Evolutionary conservation across 2,113 vertebrate species (phyloP), one percentile per base, ranked within the genome.

Genomic region (Chauna torquata): DNA sequence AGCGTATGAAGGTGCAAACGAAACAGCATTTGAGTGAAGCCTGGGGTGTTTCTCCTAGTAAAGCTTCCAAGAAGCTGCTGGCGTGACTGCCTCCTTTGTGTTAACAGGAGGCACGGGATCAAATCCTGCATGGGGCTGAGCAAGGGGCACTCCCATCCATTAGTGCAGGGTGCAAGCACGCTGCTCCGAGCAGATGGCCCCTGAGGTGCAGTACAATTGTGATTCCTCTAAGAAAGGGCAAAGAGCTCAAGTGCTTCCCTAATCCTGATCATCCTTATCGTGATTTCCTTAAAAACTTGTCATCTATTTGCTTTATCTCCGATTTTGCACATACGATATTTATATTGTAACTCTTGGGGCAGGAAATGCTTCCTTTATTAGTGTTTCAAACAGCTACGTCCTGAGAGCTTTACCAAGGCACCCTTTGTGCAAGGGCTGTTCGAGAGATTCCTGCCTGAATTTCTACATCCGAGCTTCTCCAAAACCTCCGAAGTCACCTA

Each of bases 351-450:
- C 59, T 54, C 52, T 20, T 0, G 9, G 42, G 75, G 66, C 71
- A 94, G 94, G 91, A 94, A 92, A 66, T 12, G 38, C 22, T 88
- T 92, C 94, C 71, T 62, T 28, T 42, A 30, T 17, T 14, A 44
- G 30, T 3, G 28, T 3, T 66, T 47, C 64, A 65, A 68, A 28
- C 49, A 84, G 6, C 27, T 8, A 22, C 84, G 74, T 72, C 72
- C 94, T 20, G 40, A 70, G 64, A 12, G n/a, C 17, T 54, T 70
- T 14, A 3, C 4, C n/a, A 2, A 54, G 42, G 50, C 75, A 34
- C 30, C 61, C 82, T 78, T 7, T 40, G 81, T 47, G 84, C 3
- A 1, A 12, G 27, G 50, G 66, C 70, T 58, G 47, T 11, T 77
- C 54, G 19, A 54, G 93, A 44, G 54, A 38, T 2, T 44, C 9